phyloP scores from a whole-genome alignment of 2,888 invertebrate genomes.

The Biston stratarius region DNA sequence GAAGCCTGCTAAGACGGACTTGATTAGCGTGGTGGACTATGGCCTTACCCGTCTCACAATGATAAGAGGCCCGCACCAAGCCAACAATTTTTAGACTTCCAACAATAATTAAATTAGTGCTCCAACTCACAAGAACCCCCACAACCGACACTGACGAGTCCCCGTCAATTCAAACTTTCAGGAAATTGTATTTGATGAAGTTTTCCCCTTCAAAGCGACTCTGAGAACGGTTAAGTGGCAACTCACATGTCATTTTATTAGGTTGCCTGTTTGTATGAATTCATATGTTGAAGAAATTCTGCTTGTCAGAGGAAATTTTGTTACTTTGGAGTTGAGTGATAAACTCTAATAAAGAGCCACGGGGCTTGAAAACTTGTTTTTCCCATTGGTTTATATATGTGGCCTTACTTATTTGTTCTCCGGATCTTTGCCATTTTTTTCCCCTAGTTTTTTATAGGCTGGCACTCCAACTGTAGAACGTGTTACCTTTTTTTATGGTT shows the following conservation, averaged over 20 bases:
- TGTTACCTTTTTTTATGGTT: too few species aligned
- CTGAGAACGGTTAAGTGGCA: conserved; percentile 28
- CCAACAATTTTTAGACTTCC: background rate
- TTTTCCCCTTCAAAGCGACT: conserved; percentile 30
- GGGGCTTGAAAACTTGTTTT: background rate
- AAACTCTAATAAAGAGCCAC: conserved; percentile 1
- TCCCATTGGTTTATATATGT: conserved; percentile 1
- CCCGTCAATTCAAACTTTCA: conserved; percentile 27
- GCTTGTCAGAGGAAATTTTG: conserved; percentile 6
- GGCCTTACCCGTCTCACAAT: background rate
- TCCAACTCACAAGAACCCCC: conserved; percentile 11
- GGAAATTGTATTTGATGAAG: conserved; percentile 36
- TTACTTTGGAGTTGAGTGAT: conserved; percentile 12
- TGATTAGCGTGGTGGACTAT: too few species aligned
- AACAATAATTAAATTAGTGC: conserved; percentile 10
- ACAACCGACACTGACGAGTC: conserved; percentile 11
- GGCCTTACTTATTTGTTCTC: too few species aligned
- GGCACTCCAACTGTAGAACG: too few species aligned
- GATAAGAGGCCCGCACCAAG: background rate
- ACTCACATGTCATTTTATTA: conserved; percentile 36
- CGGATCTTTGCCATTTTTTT: too few species aligned
- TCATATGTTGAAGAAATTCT: conserved; percentile 18
- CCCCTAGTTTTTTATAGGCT: too few species aligned
- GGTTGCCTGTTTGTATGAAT: conserved; percentile 29
- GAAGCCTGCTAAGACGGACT: too few species aligned